These are phyloP conservation scores for Lepidocolaptes lacrymiger DNA, from an alignment of 2,797 vertebrate genomes.

Conservation along the genomic window DNA sequence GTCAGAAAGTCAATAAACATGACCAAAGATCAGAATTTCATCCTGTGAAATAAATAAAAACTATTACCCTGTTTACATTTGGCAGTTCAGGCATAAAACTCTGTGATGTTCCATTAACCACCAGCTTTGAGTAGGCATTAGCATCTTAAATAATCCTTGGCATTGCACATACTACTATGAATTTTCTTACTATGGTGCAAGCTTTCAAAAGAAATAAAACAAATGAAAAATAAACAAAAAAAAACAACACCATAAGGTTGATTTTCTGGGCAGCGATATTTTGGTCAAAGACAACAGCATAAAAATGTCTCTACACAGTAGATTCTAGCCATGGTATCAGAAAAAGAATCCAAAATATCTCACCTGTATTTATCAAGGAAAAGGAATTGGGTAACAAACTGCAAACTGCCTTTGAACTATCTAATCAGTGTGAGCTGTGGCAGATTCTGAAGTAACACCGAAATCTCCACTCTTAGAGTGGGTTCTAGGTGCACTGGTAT, in stretches of 20 bases:
- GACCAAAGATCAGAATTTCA: background rate
- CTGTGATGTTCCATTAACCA: conserved; percentile 39
- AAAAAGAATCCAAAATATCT: background rate
- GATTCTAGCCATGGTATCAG: background rate
- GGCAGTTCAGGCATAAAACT: conserved; percentile 1
- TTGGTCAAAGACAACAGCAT: background rate
- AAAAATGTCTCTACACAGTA: background rate
- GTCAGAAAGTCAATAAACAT: background rate
- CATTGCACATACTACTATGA: background rate
- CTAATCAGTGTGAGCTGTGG: rapidly evolving
- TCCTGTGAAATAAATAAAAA: conserved; percentile 37
- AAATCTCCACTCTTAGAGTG: background rate
- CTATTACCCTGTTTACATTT: background rate
- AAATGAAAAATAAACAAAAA: background rate
- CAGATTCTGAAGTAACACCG: background rate
- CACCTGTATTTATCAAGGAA: background rate
- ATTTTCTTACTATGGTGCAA: background rate
- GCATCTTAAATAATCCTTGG: background rate
- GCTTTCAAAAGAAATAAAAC: background rate
- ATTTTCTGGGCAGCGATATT: background rate
- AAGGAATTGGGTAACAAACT: background rate
- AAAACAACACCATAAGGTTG: background rate
- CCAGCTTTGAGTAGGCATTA: background rate
- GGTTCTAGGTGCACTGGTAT: background rate
- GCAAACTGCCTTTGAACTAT: background rate